Base-by-base conservation (phyloP, 2,113 vertebrate species). In the Myotis davidii region DNA sequence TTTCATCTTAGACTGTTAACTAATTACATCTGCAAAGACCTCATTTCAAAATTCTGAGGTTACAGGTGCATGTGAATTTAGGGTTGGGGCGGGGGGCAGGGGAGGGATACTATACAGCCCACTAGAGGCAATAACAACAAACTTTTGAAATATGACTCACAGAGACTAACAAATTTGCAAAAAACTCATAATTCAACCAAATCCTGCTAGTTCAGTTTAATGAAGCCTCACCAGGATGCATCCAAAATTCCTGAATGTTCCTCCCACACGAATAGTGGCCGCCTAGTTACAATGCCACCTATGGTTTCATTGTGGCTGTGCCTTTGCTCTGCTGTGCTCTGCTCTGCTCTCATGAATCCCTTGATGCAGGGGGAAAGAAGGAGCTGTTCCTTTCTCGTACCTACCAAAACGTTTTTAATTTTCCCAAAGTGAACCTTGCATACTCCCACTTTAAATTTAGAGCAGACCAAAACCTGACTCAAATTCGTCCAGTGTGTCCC, bases 31-130 rank as follows among this genome's bases (percentile, higher is more conserved):
- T 65, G 25, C 32, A 88, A 91, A 78, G 37, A 73, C 20, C 13
- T n/a, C 86, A 6, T 90, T 88, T 76, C 45, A 42, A 90, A 82
- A 37, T 52, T 85, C 67, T 81, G 48, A 89, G 29, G 27, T 61
- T 90, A 18, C 2, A 0, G 25, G 8, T 5, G 23, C 21, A 45
- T 18, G 2, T 69, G 14, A 70, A 54, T n/a, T 81, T 23, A 27
- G 23, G 8, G 7, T 45, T 9, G 9, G 14, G 10, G 20, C 12
- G 3, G 34, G 12, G 4, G 25, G 56, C 56, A 25, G 23, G 56
- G 56, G 23, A 59, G 56, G 56, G 25, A 54, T 18, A 9, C 9
- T 72, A 20, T n/a, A 56, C 9, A 86, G 37, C 9, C 11, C 18
- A 29, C 67, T 69, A 27, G 0, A 70, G 10, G 34, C 48, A 25